Percentiles rank a stretch among this genome's conserved stretches.
phyloP scores from a whole-genome alignment of 2,113 vertebrate species.

The Sceloporus tristichus region DNA sequence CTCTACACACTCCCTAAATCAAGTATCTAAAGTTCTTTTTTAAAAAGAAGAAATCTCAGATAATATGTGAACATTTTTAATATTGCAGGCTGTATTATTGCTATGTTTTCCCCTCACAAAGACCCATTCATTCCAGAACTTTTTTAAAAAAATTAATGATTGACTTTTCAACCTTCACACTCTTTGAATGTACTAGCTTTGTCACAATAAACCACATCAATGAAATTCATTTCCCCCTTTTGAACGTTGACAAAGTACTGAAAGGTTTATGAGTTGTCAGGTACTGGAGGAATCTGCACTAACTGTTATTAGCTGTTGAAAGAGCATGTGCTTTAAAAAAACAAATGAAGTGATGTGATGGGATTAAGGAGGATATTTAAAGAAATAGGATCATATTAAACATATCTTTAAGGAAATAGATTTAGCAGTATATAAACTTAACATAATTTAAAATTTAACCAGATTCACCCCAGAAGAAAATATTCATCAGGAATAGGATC shows the following conservation, averaged over 20 bases:
- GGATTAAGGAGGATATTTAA: neutral
- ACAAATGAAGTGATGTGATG: neutral
- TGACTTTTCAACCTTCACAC: neutral
- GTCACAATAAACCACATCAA: neutral
- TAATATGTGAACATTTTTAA: neutral
- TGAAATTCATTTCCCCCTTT: neutral
- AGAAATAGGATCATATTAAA: neutral
- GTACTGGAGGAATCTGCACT: neutral
- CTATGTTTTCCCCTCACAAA: neutral
- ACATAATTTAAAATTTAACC: neutral
- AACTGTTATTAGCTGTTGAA: neutral
- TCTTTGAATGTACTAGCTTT: neutral
- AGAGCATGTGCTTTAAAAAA: neutral
- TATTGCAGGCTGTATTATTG: neutral
- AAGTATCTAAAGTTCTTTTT: neutral
- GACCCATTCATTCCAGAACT: neutral
- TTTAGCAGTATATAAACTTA: neutral
- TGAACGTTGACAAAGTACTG: neutral
- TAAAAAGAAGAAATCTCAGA: neutral
- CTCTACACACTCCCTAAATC: no score
- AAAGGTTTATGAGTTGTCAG: constrained; percentile 5
- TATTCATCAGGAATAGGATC: neutral
- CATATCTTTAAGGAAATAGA: neutral
- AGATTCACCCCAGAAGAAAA: neutral
- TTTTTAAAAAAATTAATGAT: neutral